A percentile compares a stretch with the other conserved stretches of the same genome.
phyloP scores from a whole-genome alignment of 2,113 vertebrate species.

The Bothrops jararaca region DNA sequence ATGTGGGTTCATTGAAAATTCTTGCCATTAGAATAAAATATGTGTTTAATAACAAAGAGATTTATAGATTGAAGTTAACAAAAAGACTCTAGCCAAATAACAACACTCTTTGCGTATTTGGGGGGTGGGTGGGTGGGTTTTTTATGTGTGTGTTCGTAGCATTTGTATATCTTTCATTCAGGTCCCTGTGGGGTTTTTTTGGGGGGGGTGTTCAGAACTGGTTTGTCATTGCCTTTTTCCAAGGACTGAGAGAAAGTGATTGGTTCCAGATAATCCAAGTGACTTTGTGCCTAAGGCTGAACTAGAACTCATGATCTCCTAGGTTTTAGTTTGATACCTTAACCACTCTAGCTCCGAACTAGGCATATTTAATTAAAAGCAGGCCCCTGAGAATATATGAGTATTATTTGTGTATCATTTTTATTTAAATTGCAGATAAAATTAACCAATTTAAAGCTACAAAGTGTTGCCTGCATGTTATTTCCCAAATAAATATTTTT shows the following conservation, averaged over 20 bases:
- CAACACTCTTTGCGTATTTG: background rate
- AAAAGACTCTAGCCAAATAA: slow-evolving; percentile 19
- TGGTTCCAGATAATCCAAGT: background rate
- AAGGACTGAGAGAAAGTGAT: background rate
- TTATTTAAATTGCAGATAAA: background rate
- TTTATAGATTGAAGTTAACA: slow-evolving; percentile 19
- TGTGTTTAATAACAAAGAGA: slow-evolving; percentile 28
- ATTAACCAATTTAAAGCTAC: background rate
- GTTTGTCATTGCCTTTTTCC: background rate
- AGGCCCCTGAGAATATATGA: background rate
- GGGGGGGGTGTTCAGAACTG: background rate
- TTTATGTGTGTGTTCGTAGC: background rate
- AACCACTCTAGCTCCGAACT: background rate
- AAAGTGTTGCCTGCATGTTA: background rate
- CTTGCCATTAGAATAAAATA: slow-evolving; percentile 15
- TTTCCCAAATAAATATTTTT: background rate
- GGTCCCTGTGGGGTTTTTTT: background rate
- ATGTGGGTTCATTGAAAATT: slow-evolving; percentile 28
- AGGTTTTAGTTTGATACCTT: background rate
- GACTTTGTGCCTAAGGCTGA: background rate
- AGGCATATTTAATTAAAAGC: background rate
- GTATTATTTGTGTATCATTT: background rate
- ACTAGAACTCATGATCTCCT: background rate
- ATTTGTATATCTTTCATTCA: background rate
- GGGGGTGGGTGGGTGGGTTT: too few species aligned